Base-by-base conservation (phyloP, 1,140 invertebrate species). In the Platorchestia sp. region DNA sequence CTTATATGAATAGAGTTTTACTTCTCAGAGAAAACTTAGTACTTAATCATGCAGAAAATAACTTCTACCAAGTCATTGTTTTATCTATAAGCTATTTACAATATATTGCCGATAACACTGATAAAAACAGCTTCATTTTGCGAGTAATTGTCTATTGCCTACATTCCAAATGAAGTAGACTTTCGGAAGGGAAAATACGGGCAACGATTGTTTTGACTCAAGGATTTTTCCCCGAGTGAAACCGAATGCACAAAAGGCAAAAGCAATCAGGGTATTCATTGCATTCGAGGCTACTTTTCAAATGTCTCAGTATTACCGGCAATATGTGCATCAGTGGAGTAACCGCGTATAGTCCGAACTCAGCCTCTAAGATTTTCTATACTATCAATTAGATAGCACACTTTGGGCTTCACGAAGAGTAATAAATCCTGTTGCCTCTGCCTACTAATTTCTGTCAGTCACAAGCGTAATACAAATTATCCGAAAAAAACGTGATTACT, bases 41-140 rank as follows among this genome's bases (percentile, higher is more conserved):
- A 93, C 45, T 93, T 93, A 93, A 93, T 93, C 91, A 93, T 93
- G 91, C 91, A 93, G 91, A 93, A 93, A 93, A 93, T 93, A 93
- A 93, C 91, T 93, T 93, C 91, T 93, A 93, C 91, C 44, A 45
- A 93, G 91, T 93, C 43, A 93, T 93, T 93, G 91, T 93, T 93
- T 44, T 93, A 93, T 93, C 91, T 93, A 93, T 44, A 93, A 93
- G 91, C 91, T 93, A 93, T 93, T 45, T 93, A 93, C 91, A 93
- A 44, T 93, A 93, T 93, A 93, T 93, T 93, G 91, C 91, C 91
- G 91, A 93, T 93, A 45, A 93, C 91, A 93, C 91, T 93, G 91
- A 93, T 44, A 89, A 42, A 86, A 44, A 75, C 59, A 75, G 59
- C 59, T 75, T 75, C 27, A 75, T 75, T 75, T 75, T 75, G 27